A percentile compares a stretch with the other conserved stretches of the same genome.
Evolutionary conservation across 2,113 vertebrate genomes (phyloP).

Genomic region (Muntiacus muntjak): DNA sequence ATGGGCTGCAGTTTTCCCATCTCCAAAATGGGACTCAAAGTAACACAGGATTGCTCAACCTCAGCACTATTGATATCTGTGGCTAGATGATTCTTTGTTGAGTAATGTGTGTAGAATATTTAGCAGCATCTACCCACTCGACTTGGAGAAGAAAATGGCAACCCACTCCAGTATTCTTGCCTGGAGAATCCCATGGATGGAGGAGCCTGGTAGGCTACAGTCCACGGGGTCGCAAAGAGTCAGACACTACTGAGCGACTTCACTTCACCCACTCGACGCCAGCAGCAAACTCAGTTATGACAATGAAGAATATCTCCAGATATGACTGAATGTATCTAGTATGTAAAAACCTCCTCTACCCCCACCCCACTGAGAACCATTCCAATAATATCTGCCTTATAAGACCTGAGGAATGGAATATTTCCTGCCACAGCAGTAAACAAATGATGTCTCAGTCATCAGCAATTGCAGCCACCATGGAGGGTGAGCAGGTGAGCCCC

Average conservation of each 20-base stretch:
- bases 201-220: too few relatives aligned
- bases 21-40: neutral
- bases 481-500: neutral
- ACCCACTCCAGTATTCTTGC: too few relatives aligned
- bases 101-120: neutral
- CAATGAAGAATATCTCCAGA: neutral
- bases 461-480: neutral
- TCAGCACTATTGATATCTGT: neutral
- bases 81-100: neutral
- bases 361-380: neutral
- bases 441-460: neutral
- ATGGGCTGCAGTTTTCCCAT: neutral
- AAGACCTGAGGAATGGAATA: neutral
- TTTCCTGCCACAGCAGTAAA: neutral
- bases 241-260: too few relatives aligned
- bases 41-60: neutral
- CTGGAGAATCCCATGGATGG: too few relatives aligned
- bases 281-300: conserved; percentile 29
- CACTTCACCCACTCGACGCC: conserved; percentile 28
- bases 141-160: neutral
- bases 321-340: neutral
- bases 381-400: neutral
- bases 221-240: too few relatives aligned
- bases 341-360: neutral
- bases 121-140: conserved; percentile 31